Conservation (phyloP, 2,113 vertebrate species). For the Caracal caracal region DNA sequence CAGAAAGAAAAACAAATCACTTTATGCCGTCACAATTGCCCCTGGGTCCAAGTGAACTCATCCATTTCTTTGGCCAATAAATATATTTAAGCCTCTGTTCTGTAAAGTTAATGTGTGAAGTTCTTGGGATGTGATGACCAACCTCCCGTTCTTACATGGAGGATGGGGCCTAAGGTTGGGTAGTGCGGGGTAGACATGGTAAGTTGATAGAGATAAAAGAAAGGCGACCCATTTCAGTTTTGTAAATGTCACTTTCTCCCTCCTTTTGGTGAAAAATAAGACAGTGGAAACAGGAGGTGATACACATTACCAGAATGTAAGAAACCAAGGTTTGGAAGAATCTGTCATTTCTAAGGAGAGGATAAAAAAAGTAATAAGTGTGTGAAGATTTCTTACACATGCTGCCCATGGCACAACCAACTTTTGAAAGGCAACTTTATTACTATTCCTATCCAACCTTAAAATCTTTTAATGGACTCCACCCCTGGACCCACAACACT, state of each 20-base stretch:
- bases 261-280: not conserved
- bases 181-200: not conserved
- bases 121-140: not conserved
- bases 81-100: not conserved
- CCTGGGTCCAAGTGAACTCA: not conserved
- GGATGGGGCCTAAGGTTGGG: not conserved
- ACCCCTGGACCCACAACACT: not conserved
- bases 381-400: not conserved
- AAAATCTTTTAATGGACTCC: not conserved
- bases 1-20: not conserved
- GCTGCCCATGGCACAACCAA: not conserved
- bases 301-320: not conserved
- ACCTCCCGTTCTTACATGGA: not conserved
- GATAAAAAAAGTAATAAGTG: not conserved
- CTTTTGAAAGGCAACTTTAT: not conserved
- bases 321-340: not conserved
- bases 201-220: not conserved
- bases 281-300: not conserved
- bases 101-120: not conserved
- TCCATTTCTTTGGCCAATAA: constrained; percentile 10
- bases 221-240: not conserved
- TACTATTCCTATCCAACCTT: not conserved
- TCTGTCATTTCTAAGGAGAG: not conserved
- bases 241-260: not conserved
- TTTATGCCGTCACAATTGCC: not conserved